Evolutionary conservation across 2,113 vertebrate genomes (phyloP).

Genomic region (Ciconia boyciana): DNA sequence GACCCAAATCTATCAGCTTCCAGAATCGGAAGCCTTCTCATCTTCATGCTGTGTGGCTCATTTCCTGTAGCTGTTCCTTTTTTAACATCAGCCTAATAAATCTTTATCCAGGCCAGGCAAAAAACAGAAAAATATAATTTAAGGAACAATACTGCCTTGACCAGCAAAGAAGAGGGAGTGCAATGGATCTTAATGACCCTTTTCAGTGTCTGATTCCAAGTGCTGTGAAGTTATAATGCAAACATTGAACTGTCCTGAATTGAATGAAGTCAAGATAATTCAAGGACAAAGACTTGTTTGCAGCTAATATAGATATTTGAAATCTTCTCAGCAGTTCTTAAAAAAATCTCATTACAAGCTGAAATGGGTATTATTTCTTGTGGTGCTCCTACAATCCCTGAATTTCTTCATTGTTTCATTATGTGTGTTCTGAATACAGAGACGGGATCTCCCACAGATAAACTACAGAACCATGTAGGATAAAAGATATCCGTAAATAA

Average conservation of each 20-base stretch:
- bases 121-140: neutral
- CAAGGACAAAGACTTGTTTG: slow-evolving; percentile 32
- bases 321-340: neutral
- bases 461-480: neutral
- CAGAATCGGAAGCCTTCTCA: neutral
- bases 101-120: neutral
- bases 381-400: neutral
- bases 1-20: neutral
- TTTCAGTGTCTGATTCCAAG: neutral
- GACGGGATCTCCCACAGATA: neutral
- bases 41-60: neutral
- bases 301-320: neutral
- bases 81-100: neutral
- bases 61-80: neutral
- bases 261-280: slow-evolving; percentile 13
- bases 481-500: neutral
- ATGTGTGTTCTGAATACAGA: neutral
- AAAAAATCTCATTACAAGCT: slow-evolving; percentile 10
- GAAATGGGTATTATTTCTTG: neutral
- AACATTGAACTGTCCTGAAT: neutral
- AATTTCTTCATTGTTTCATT: neutral
- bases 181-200: neutral
- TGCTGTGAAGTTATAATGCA: neutral
- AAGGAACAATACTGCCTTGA: neutral
- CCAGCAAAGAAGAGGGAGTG: neutral